These are phyloP conservation scores for Agonopterix subpropinquella DNA, from an alignment of 2,888 invertebrate species.

Conservation along the genomic window DNA sequence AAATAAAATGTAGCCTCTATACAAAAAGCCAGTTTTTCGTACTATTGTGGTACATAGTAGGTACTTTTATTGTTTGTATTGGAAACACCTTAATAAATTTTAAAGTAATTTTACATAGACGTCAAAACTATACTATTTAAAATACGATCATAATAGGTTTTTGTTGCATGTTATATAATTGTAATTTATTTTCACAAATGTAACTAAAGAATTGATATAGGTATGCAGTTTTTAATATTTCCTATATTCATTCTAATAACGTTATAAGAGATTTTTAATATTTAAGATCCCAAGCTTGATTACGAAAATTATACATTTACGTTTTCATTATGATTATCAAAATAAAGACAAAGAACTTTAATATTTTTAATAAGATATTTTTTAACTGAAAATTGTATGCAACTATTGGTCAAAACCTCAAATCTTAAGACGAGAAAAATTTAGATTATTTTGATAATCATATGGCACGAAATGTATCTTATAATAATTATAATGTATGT, in stretches of 20 bases:
- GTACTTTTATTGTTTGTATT: too few relatives aligned
- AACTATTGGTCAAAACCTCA: too few relatives aligned
- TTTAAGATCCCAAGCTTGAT: constrained; percentile 24
- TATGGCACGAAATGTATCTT: background rate
- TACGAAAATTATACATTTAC: constrained; percentile 15
- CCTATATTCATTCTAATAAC: constrained; percentile 15
- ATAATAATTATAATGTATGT: constrained; percentile 3
- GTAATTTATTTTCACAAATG: too few relatives aligned
- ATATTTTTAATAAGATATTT: too few relatives aligned
- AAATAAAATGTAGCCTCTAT: background rate
- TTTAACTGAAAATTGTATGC: too few relatives aligned
- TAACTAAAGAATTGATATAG: constrained; percentile 22
- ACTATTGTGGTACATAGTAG: constrained; percentile 1
- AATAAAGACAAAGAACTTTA: constrained; percentile 1
- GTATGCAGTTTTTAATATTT: constrained; percentile 38
- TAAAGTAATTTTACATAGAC: too few relatives aligned
- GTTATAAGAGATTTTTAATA: constrained; percentile 15
- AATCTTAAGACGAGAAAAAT: too few relatives aligned
- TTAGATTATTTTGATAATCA: too few relatives aligned
- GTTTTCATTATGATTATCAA: constrained; percentile 18
- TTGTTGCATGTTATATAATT: too few relatives aligned
- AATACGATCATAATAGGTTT: too few relatives aligned
- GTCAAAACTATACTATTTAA: too few relatives aligned
- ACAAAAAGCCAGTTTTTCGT: background rate
- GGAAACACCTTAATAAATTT: too few relatives aligned